Percentiles rank a stretch among this genome's conserved stretches.
phyloP scores from a whole-genome alignment of 2,888 invertebrate genomes.

The Mesoligia furuncula region DNA sequence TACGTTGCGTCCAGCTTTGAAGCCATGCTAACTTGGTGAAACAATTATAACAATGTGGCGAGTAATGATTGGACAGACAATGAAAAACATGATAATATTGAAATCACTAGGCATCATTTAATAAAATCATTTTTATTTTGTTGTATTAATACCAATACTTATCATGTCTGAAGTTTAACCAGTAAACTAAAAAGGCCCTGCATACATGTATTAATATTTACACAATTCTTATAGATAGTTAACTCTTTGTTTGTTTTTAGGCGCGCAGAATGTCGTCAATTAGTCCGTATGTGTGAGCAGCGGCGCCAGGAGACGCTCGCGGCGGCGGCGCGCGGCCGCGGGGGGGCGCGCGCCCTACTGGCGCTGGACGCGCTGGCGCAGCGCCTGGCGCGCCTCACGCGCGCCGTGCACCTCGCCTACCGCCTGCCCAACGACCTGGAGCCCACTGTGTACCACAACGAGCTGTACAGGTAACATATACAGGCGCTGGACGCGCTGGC shows the following conservation, averaged over 20 bases:
- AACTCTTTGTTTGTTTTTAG: conserved; percentile 73
- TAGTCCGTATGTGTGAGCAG: conserved; percentile 95
- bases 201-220: not conserved
- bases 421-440: conserved; percentile 94
- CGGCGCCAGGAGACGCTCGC: conserved; percentile 90
- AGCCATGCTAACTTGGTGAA: too few species aligned
- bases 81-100: too few species aligned
- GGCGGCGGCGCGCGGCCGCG: conserved; percentile 88
- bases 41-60: too few species aligned
- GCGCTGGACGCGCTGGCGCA: conserved; percentile 78
- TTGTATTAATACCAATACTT: too few species aligned
- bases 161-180: too few species aligned
- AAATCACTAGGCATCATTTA: too few species aligned
- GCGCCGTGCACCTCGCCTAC: conserved; percentile 92
- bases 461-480: conserved; percentile 72
- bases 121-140: too few species aligned
- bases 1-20: too few species aligned
- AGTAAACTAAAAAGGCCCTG: too few species aligned
- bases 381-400: conserved; percentile 91
- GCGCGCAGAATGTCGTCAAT: conserved; percentile 94
- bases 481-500: conserved; percentile 43
- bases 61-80: too few species aligned
- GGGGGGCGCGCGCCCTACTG: conserved; percentile 86
- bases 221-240: not conserved
- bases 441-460: conserved; percentile 95